Evolutionary conservation across 2,888 invertebrate genomes (phyloP).

Genomic region (Thera britannica): DNA sequence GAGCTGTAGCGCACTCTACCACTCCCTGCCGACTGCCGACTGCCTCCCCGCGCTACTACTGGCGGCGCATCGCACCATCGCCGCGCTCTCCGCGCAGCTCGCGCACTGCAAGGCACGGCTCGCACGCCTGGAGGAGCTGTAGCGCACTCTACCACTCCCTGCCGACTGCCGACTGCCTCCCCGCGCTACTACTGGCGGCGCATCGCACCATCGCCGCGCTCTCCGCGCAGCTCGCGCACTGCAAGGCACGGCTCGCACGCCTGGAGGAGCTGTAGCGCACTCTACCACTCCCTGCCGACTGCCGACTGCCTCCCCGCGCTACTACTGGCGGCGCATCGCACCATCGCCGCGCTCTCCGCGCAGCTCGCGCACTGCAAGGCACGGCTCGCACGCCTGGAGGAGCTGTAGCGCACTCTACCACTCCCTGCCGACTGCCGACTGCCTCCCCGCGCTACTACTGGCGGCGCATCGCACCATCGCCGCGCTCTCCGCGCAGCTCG

Average conservation of each 20-base stretch:
- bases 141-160: constrained; percentile 35
- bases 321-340: constrained; percentile 50
- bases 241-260: constrained; percentile 44
- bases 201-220: constrained; percentile 47
- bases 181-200: constrained; percentile 42
- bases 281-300: constrained; percentile 51
- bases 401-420: too few species aligned
- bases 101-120: constrained; percentile 46
- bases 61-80: constrained; percentile 51
- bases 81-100: constrained; percentile 35
- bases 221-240: constrained; percentile 28
- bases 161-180: constrained; percentile 54
- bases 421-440: too few species aligned
- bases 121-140: constrained; percentile 28
- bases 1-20: background rate
- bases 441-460: too few species aligned
- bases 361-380: constrained; percentile 37
- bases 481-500: too few species aligned
- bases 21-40: constrained; percentile 54
- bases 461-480: too few species aligned
- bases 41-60: constrained; percentile 36
- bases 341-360: constrained; percentile 38
- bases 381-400: too few species aligned
- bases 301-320: constrained; percentile 43
- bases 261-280: constrained; percentile 21